These are phyloP conservation scores for Mystacornis crossleyi DNA, from an alignment of 2,113 vertebrate species.

Conservation along the genomic window DNA sequence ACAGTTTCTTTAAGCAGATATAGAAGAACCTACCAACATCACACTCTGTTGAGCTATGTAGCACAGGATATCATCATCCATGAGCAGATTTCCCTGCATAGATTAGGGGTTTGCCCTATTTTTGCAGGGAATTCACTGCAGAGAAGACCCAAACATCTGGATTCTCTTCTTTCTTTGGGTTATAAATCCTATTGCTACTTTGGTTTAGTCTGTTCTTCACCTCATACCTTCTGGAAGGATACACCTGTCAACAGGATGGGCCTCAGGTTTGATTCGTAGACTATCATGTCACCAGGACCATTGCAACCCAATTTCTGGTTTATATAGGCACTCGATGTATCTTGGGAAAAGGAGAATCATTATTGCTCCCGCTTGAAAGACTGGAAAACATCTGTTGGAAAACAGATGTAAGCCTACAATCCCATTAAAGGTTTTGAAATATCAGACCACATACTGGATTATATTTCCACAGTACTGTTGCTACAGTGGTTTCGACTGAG, in stretches of 20 bases:
- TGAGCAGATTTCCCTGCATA: neutral
- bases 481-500: neutral
- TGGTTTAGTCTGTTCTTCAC: neutral
- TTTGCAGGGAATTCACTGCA: neutral
- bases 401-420: neutral
- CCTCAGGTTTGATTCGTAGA: neutral
- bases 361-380: neutral
- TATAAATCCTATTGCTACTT: neutral
- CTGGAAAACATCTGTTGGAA: neutral
- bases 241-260: neutral
- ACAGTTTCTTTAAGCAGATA: fast-evolving
- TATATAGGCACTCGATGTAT: neutral
- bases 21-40: neutral
- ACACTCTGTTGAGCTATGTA: neutral
- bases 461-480: neutral
- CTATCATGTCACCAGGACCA: neutral
- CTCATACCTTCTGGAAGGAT: neutral
- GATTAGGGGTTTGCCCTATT: neutral
- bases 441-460: neutral
- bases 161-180: neutral
- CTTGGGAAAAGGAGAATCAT: neutral
- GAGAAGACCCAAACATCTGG: neutral
- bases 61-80: neutral
- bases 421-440: neutral
- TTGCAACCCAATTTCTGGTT: neutral